Conservation (phyloP, 2,797 vertebrate genomes). For the Gouania willdenowi region DNA sequence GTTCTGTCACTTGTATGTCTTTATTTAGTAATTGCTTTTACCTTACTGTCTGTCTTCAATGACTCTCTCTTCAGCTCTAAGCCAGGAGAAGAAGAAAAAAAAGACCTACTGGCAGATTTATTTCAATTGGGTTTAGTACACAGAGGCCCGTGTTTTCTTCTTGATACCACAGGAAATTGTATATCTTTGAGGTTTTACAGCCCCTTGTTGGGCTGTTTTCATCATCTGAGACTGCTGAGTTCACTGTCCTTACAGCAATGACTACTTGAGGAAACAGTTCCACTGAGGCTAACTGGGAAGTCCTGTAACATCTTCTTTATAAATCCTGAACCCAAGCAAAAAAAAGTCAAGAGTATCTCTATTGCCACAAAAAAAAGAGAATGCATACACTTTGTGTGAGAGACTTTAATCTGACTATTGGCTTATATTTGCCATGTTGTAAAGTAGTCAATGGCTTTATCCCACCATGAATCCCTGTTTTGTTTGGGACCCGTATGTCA, state of each 20-base stretch:
- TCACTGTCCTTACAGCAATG: conserved; percentile 37
- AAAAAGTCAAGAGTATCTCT: no score
- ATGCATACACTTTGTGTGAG: no score
- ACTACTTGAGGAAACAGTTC: conserved; percentile 6
- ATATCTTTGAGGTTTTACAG: conserved; percentile 28
- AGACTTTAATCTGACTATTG: no score
- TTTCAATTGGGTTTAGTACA: conserved; percentile 7
- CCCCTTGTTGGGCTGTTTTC: conserved; percentile 34
- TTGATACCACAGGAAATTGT: conserved; percentile 26
- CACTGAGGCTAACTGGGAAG: conserved; percentile 18
- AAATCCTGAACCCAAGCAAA: conserved; percentile 21
- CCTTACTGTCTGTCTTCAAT: conserved; percentile 26
- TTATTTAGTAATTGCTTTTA: conserved; percentile 41
- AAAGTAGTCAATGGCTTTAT: not conserved
- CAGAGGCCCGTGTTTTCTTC: conserved; percentile 15
- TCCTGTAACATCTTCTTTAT: conserved; percentile 32
- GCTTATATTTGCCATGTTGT: no score
- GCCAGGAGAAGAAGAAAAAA: conserved; percentile 29
- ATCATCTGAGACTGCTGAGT: conserved; percentile 31
- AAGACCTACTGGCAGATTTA: conserved; percentile 46
- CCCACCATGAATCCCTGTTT: not conserved
- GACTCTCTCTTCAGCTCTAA: conserved; percentile 39
- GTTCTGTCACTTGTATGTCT: conserved; percentile 45
- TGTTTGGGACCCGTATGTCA: conserved; percentile 13
- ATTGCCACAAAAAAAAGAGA: no score